A percentile compares a stretch with the other conserved stretches of the same genome.
Evolutionary conservation across 2,888 invertebrate genomes (phyloP).

Genomic region (Polietes domitor): DNA sequence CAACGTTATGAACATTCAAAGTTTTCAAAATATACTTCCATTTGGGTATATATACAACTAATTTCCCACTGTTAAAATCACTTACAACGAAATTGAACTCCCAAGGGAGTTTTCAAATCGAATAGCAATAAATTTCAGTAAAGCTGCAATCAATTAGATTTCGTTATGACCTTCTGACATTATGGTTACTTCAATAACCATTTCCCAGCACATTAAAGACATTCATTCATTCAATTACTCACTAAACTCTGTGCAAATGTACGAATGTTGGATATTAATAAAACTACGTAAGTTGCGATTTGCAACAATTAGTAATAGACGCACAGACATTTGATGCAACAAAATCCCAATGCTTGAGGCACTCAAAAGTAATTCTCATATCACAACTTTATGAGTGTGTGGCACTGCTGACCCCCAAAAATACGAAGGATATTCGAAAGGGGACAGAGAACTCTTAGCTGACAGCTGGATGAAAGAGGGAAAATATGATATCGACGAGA

Average conservation of each 20-base stretch:
- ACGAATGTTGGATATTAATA: not conserved
- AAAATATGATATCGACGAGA: not conserved
- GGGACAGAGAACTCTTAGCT: constrained; percentile 18
- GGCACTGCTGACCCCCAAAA: not conserved
- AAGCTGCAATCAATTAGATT: not conserved
- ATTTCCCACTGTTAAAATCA: too few relatives aligned
- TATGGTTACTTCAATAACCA: too few relatives aligned
- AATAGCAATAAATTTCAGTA: not conserved
- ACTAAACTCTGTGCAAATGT: not conserved
- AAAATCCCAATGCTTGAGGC: not conserved
- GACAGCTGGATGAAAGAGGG: constrained; percentile 38
- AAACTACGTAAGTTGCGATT: not conserved
- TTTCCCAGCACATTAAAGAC: not conserved
- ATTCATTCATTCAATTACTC: not conserved
- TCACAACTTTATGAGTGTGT: not conserved
- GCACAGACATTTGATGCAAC: too few relatives aligned
- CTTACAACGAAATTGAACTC: too few relatives aligned
- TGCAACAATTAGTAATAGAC: not conserved
- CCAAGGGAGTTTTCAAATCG: too few relatives aligned
- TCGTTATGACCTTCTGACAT: too few relatives aligned
- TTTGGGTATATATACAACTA: too few relatives aligned
- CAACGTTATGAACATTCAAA: too few relatives aligned
- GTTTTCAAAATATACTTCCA: too few relatives aligned
- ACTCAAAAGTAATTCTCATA: not conserved
- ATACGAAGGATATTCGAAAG: not conserved